Evolutionary conservation across 2,797 vertebrate species (phyloP).

Genomic region (Anas georgica): DNA sequence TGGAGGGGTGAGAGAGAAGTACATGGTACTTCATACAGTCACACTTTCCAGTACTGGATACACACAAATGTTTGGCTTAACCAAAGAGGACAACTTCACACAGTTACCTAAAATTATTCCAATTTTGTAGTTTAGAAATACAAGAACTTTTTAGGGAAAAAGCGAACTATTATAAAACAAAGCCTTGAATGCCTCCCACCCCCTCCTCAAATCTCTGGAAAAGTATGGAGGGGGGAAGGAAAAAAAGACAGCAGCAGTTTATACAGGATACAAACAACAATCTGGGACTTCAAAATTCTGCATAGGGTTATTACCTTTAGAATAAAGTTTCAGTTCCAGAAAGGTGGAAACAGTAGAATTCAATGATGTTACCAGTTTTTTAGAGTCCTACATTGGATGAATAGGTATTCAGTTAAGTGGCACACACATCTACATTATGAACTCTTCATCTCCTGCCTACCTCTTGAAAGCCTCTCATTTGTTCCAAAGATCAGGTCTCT

Average conservation of each 20-base stretch:
- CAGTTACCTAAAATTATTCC: background rate
- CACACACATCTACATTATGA: background rate
- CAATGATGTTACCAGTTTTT: background rate
- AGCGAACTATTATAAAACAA: background rate
- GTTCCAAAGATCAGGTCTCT: background rate
- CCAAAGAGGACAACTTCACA: background rate
- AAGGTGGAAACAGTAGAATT: background rate
- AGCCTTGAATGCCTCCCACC: background rate
- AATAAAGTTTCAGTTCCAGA: constrained; percentile 27
- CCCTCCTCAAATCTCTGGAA: background rate
- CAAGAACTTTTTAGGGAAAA: background rate
- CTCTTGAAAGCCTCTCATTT: background rate
- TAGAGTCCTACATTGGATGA: background rate
- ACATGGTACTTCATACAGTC: background rate
- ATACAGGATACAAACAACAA: background rate
- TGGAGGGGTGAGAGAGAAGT: background rate
- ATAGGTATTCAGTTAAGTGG: background rate
- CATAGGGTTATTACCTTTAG: background rate
- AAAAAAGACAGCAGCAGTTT: background rate
- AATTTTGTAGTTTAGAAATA: background rate
- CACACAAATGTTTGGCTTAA: background rate
- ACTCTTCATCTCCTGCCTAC: background rate
- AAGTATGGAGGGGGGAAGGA: background rate
- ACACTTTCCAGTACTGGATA: background rate
- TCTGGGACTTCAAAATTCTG: constrained; percentile 3